Evolutionary conservation across 2,888 invertebrate genomes (phyloP).

Genomic region (Muschampia plurimacula): DNA sequence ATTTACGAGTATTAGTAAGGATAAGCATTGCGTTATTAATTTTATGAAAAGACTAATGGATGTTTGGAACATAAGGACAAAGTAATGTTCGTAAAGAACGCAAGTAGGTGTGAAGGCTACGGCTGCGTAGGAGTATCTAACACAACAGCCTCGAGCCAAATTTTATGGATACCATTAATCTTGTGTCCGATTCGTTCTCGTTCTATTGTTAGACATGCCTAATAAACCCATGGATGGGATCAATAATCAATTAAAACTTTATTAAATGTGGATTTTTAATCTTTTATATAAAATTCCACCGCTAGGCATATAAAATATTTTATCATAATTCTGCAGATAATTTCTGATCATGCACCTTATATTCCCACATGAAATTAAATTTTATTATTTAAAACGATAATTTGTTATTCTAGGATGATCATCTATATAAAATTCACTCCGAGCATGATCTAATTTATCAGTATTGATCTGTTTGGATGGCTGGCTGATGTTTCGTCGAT

Average conservation of each 20-base stretch:
- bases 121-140: conserved; percentile 17
- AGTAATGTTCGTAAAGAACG: neutral
- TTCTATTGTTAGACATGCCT: conserved; percentile 17
- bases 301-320: too few species aligned
- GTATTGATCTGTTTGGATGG: too few species aligned
- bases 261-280: neutral
- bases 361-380: too few species aligned
- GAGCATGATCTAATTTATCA: too few species aligned
- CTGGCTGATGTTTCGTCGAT: too few species aligned
- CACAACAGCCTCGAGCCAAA: conserved; percentile 19
- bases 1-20: neutral
- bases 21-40: conserved; percentile 1
- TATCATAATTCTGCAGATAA: too few species aligned
- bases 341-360: too few species aligned
- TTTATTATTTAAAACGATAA: too few species aligned
- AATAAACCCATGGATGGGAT: neutral
- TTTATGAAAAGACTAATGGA: neutral
- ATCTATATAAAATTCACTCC: too few species aligned
- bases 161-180: conserved; percentile 30
- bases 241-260: conserved; percentile 3
- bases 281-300: neutral
- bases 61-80: neutral
- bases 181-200: conserved; percentile 19
- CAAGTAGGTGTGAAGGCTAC: conserved; percentile 7
- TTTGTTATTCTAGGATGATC: too few species aligned